A percentile compares a stretch with the other conserved stretches of the same genome.
Conservation (phyloP, 2,797 vertebrate species). For the Acrossocheilus wenchowensis region DNA sequence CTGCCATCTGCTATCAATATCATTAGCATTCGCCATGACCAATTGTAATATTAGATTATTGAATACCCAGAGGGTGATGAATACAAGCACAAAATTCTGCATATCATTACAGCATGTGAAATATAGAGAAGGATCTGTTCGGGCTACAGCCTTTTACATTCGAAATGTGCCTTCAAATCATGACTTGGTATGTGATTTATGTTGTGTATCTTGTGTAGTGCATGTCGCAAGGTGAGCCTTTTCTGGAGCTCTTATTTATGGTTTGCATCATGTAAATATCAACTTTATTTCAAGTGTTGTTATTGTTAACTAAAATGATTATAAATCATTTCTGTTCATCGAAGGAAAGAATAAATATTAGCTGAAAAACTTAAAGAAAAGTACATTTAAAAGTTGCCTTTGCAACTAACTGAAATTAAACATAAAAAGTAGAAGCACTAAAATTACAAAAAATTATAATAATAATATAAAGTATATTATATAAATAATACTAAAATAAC, state of each 20-base stretch:
- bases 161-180: background rate
- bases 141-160: background rate
- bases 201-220: background rate
- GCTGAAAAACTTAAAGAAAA: background rate
- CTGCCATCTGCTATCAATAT: constrained; percentile 78
- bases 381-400: background rate
- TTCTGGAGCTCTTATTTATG: background rate
- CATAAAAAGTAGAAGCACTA: background rate
- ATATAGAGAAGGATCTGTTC: constrained; percentile 19
- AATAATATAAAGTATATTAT: background rate
- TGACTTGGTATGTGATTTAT: background rate
- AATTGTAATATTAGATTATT: constrained; percentile 81
- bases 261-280: background rate
- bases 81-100: constrained; percentile 66
- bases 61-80: constrained; percentile 76
- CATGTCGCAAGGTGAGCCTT: background rate
- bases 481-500: background rate
- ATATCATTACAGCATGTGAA: constrained; percentile 45
- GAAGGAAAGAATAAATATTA: background rate
- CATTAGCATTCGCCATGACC: constrained; percentile 78
- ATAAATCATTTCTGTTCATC: background rate
- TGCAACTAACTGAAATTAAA: background rate
- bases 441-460: background rate
- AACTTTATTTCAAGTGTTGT: background rate
- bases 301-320: background rate